Base-by-base conservation (phyloP, 1,140 invertebrate genomes). In the Sycobia sp. region DNA sequence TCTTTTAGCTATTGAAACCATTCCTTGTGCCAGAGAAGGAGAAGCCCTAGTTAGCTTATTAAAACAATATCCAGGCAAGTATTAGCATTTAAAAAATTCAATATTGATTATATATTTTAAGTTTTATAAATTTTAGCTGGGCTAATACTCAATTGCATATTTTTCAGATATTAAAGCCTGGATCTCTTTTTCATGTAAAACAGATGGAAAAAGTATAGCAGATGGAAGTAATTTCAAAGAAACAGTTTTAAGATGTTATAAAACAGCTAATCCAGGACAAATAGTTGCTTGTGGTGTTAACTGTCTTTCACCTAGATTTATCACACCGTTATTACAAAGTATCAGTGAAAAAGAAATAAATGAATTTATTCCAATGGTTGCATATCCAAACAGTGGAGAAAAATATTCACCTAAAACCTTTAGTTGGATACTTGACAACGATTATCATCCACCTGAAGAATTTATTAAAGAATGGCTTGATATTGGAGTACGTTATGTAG, bases 1-100 rank as follows among this genome's bases (percentile, higher is more conserved):
- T 81, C 71, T 95, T 0, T 72, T 98, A 38, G 93, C 93, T 1
- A 79, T 97, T 66, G 96, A 98, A 79, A 98, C 96, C 0, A 90
- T 97, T 67, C 95, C 96, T 1, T 90, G 91, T 59, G 81, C 76
- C 2, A 80, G 86, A 62, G 96, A 98, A 77, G 95, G 91, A 0
- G 82, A 90, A 73, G 91, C 91, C 66, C 75, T 97, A 0, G 82
- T 94, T 9, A 86, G 91, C 38, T 77, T 96, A 27, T 74, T 97
- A 8, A 73, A 72, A 4, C 86, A 93, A 67, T 94, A 89, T 78
- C 90, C 90, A 14, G 69, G 67, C 59, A 59, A n/a, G 8, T 4
- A 32, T 32, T 11, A 32, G 11, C 4, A 7, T 32, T 32, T n/a
- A n/a, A n/a, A n/a, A n/a, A n/a, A n/a, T n/a, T n/a, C n/a, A 20